Evolutionary conservation across 2,888 invertebrate species (phyloP), one percentile per base, ranked within the genome.

Genomic region (Macroteleia sp.): DNA sequence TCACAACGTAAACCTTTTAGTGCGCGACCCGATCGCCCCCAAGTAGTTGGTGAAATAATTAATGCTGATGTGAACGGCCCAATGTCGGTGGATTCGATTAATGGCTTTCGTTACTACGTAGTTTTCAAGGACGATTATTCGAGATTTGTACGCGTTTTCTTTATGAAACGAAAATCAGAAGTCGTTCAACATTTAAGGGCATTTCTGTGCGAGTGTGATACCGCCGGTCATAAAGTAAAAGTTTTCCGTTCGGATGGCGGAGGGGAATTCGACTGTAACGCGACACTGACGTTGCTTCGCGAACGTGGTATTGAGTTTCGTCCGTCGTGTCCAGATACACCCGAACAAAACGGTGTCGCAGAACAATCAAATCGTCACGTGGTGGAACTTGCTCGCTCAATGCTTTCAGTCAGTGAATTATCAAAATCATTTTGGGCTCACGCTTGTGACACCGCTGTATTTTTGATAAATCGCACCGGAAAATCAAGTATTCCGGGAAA

Each of bases 1-100:
- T 64, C 74, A 12, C 74, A 77, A 61, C 74, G 62, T 9, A 73
- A 73, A 67, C 67, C 56, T 17, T 74, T 74, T 41, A 41, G 39
- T 9, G 8, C 42, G 8, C 73, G 77, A 30, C 9, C 2, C 25
- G 66, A 82, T 64, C 81, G 78, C 36, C 70, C 80, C 3, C 19
- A 71, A 57, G 46, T 42, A 8, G 64, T 83, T 25, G 80, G 82
- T 70, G 77, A 82, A 59, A 28, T 81, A 39, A 82, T 82, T 12
- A 75, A 83, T 34, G 74, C 82, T 9, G 82, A 82, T 54, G 81
- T 83, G 16, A 81, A 82, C 50, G 80, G 81, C 8, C 46, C 67
- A 2, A 83, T 82, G 81, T 82, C 77, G 6, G 32, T 76, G 3
- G 19, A 80, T 20, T 84, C 80, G 17, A 71, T 84, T 12, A 73